Evolutionary conservation across 2,113 vertebrate species (phyloP).

Genomic region (Egretta garzetta): DNA sequence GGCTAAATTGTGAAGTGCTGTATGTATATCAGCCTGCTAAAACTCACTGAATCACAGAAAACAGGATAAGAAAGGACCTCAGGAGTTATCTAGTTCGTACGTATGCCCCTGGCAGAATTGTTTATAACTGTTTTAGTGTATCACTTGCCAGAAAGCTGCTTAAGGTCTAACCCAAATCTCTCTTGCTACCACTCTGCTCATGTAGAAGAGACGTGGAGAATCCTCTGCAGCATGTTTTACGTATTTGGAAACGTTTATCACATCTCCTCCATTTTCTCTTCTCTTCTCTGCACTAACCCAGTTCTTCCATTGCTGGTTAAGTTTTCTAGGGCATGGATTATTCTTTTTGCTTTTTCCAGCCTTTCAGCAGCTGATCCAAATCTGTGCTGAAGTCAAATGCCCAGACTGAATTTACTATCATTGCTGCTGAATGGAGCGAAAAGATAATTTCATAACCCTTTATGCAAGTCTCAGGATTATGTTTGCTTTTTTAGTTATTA

Average conservation of each 20-base stretch:
- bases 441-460: slow-evolving; percentile 25
- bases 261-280: not conserved
- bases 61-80: not conserved
- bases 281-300: not conserved
- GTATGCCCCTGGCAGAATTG: not conserved
- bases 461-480: slow-evolving; percentile 13
- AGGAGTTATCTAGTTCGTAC: not conserved
- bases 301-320: not conserved
- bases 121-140: not conserved
- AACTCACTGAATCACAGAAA: not conserved
- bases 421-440: slow-evolving; percentile 3
- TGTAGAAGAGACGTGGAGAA: not conserved
- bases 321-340: slow-evolving; percentile 20
- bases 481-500: slow-evolving; percentile 19
- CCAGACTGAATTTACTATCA: not conserved
- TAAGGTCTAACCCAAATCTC: not conserved
- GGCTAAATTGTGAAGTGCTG: not conserved
- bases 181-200: not conserved
- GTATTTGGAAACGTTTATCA: not conserved
- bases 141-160: not conserved
- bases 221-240: not conserved
- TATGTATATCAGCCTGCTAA: not conserved
- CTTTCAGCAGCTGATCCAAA: slow-evolving; percentile 30
- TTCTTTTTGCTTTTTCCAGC: not conserved
- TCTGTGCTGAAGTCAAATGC: slow-evolving; percentile 2